Evolutionary conservation across 1,140 invertebrate genomes (phyloP).

Genomic region (Drosophila oshimai): DNA sequence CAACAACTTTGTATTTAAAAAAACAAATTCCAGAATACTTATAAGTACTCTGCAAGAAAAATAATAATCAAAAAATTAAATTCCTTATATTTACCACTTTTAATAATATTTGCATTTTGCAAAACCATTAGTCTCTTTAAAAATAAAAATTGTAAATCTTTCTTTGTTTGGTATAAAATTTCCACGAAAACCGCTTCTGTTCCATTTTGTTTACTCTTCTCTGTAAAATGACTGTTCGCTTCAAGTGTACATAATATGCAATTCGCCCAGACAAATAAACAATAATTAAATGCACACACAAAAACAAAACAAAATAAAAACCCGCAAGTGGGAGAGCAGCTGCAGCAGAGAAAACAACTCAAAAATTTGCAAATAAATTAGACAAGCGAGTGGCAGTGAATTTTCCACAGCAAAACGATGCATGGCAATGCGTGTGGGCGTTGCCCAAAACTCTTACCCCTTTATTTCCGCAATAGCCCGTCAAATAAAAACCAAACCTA

Average conservation of each 20-base stretch:
- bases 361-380: constrained; percentile 33
- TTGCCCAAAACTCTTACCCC: background rate
- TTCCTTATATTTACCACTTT: too few relatives aligned
- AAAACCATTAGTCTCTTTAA: too few relatives aligned
- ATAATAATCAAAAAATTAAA: too few relatives aligned
- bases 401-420: constrained; percentile 6
- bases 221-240: background rate
- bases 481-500: background rate
- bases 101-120: too few relatives aligned
- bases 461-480: background rate
- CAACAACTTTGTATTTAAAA: too few relatives aligned
- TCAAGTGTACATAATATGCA: constrained; percentile 2
- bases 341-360: constrained; percentile 1
- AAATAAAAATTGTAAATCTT: background rate
- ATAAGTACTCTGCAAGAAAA: too few relatives aligned
- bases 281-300: constrained; percentile 25
- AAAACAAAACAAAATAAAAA: constrained; percentile 13
- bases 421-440: constrained; percentile 9
- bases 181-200: background rate
- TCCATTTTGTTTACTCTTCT: background rate
- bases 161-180: background rate
- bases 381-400: constrained; percentile 36
- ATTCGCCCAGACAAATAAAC: constrained; percentile 10
- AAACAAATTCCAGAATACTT: too few relatives aligned
- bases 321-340: background rate